Percentiles rank a stretch among this genome's conserved stretches.
Conservation (phyloP, 2,888 invertebrate species). For the Lasioglossum vierecki region DNA sequence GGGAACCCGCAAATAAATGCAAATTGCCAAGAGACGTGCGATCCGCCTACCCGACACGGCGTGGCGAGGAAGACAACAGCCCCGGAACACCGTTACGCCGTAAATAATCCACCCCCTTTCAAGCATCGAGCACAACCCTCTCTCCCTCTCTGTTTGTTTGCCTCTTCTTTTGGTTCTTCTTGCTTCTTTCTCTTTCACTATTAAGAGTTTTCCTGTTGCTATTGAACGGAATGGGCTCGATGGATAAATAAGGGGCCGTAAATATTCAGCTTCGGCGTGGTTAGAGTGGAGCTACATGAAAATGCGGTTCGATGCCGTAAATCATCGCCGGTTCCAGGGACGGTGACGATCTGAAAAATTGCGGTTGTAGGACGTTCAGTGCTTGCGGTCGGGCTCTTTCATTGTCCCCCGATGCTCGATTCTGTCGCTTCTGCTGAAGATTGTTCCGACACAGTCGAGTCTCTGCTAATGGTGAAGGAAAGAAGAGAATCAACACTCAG, state of each 20-base stretch:
- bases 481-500: not conserved
- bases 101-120: constrained; percentile 77
- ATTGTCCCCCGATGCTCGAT: constrained; percentile 40
- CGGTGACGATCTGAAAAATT: constrained; percentile 51
- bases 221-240: constrained; percentile 26
- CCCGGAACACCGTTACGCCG: constrained; percentile 67
- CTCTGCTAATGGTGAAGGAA: not conserved
- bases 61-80: constrained; percentile 45
- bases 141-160: not conserved
- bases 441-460: constrained; percentile 5
- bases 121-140: too few species aligned
- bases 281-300: constrained; percentile 54
- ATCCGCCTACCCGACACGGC: constrained; percentile 69
- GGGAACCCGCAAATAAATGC: constrained; percentile 67
- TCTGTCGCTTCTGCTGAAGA: constrained; percentile 13
- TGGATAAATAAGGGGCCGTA: constrained; percentile 62
- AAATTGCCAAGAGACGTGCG: constrained; percentile 58
- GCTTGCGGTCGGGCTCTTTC: constrained; percentile 43
- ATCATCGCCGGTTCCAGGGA: constrained; percentile 45
- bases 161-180: not conserved
- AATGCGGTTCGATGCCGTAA: constrained; percentile 59
- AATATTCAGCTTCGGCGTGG: constrained; percentile 45
- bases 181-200: constrained; percentile 10
- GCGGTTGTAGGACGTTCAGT: constrained; percentile 54
- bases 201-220: not conserved